Evolutionary conservation across 2,113 vertebrate genomes (phyloP).

Genomic region (Machaerirhynchus nigripectus): DNA sequence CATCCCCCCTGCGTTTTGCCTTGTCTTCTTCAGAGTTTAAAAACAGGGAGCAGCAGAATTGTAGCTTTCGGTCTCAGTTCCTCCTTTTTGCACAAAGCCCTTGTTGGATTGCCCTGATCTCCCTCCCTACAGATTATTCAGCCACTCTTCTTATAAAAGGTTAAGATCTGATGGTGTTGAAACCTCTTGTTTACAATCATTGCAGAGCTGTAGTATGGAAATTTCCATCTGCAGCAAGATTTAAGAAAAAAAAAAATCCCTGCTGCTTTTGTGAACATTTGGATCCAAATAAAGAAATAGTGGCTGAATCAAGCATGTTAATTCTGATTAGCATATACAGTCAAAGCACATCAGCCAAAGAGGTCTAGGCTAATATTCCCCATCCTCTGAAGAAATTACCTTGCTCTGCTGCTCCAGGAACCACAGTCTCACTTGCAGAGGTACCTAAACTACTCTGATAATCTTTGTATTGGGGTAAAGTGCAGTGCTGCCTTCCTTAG

Average conservation of each 20-base stretch:
- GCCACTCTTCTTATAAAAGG: not conserved
- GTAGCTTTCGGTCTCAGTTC: slow-evolving; percentile 6
- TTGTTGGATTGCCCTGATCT: not conserved
- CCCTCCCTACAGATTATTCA: not conserved
- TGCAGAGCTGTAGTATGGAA: slow-evolving; percentile 56
- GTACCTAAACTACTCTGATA: not conserved
- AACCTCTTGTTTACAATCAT: slow-evolving; percentile 35
- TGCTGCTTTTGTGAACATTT: not conserved
- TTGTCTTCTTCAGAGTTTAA: not conserved
- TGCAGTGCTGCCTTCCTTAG: not conserved
- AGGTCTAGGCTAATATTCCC: not conserved
- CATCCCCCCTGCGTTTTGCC: not conserved
- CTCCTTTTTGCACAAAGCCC: not conserved
- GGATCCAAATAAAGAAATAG: not conserved
- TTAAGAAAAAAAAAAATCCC: not conserved
- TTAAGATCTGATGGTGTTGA: slow-evolving; percentile 47
- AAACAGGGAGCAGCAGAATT: not conserved
- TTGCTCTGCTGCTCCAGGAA: not conserved
- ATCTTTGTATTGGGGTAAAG: not conserved
- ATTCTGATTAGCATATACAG: slow-evolving; percentile 2
- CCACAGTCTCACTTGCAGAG: not conserved
- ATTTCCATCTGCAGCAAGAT: slow-evolving; percentile 43
- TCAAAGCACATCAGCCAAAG: not conserved
- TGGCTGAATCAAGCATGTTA: not conserved
- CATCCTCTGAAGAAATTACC: not conserved